Evolutionary conservation across 2,797 vertebrate genomes (phyloP).

Genomic region (Brachyalestes nurse): DNA sequence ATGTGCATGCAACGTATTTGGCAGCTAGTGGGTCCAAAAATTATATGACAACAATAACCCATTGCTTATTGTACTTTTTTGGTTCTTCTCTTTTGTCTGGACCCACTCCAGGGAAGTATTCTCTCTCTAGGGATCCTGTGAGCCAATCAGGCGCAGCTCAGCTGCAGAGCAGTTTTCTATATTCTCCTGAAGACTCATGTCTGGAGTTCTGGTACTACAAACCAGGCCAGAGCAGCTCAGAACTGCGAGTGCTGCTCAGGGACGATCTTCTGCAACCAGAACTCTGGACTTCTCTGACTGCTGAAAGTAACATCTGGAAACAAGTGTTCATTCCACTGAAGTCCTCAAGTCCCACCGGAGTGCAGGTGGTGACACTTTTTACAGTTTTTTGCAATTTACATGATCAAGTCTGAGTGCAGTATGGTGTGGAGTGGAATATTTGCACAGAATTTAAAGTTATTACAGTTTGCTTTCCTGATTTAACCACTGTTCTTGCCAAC

Average conservation of each 20-base stretch:
- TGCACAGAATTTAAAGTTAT: neutral
- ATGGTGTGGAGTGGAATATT: neutral
- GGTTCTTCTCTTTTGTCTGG: neutral
- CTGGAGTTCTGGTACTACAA: constrained; percentile 87
- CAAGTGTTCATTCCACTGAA: constrained; percentile 73
- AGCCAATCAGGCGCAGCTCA: constrained; percentile 63
- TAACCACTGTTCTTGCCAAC: constrained; percentile 25
- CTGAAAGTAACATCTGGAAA: constrained; percentile 72
- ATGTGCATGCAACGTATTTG: neutral
- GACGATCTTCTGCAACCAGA: constrained; percentile 55
- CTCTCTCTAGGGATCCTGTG: constrained; percentile 70
- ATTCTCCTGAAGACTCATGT: constrained; percentile 74
- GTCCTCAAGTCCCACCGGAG: constrained; percentile 59
- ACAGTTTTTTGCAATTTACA: neutral
- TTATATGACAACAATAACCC: neutral
- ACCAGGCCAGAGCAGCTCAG: constrained; percentile 67
- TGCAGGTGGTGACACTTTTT: constrained; percentile 73
- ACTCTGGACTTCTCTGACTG: constrained; percentile 75
- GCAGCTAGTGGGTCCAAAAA: too few relatives aligned
- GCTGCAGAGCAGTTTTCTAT: constrained; percentile 73
- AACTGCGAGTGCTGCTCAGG: constrained; percentile 74
- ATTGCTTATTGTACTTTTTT: neutral
- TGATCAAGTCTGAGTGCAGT: neutral
- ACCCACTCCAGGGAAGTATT: constrained; percentile 67
- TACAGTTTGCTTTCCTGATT: neutral